Evolutionary conservation across 64 coral and sea anemone species (phyloP), one percentile per base, ranked within the genome.

Genomic region (Stylophora pistillata): DNA sequence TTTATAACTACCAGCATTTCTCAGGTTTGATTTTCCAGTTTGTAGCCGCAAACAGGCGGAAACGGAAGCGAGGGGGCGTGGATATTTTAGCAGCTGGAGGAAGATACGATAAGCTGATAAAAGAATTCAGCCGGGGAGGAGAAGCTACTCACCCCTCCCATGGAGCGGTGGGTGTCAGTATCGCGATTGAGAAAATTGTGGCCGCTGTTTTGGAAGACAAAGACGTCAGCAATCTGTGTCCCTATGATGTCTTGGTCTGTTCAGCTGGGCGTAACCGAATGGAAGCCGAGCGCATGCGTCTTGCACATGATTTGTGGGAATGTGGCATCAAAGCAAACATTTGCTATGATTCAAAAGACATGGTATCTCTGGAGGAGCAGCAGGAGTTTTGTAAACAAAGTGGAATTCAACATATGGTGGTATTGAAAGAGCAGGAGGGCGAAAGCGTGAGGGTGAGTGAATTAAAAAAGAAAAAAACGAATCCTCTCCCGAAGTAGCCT

Each of bases 71-170:
- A 20, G 93, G 93, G 30, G 89, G 89, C 5, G 90, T 95, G n/a
- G 97, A 99, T 70, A 99, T 99, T 56, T 73, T 99, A 2, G 97
- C 97, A 15, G 93, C 97, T 26, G 97, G 97, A 6, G 97, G 97
- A 4, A 87, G 97, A 33, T 95, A 99, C 52, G 97, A 99, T 63
- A 95, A 99, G 73, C 82, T 99, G 17, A 87, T 99, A 34, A 82
- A 83, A 27, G 71, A 76, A 25, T 99, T 99, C 63, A 61, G 77
- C 27, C 88, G 81, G 1, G 93, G 76, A 59, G 71, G 74, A 27
- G 93, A 95, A 28, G 58, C 95, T 30, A 20, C 65, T n/a, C 72
- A 56, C 13, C 86, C 89, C 31, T 64, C 66, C 15, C 82, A 87
- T 73, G 96, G 93, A 1, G 97, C 87, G 6, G 97, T 99, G 3